These are phyloP conservation scores for Ceyx margarethae DNA, from an alignment of 2,113 vertebrate species.

Conservation along the genomic window DNA sequence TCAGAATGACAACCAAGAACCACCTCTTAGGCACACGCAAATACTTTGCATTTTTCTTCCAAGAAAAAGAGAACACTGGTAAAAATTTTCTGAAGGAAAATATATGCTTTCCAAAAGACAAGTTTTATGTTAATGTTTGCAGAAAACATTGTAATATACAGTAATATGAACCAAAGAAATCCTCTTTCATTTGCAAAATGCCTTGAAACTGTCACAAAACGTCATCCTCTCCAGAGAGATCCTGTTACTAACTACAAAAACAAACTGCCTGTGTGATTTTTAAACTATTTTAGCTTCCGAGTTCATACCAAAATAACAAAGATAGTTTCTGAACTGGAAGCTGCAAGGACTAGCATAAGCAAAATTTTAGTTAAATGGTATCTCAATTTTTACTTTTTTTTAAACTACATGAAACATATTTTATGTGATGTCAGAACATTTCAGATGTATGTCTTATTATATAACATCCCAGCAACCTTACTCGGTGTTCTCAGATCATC, in stretches of 20 bases:
- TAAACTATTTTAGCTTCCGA: background rate
- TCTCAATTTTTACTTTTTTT: background rate
- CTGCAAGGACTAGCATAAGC: background rate
- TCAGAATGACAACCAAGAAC: background rate
- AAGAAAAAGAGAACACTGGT: background rate
- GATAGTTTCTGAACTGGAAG: background rate
- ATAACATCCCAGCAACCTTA: background rate
- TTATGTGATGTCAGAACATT: background rate
- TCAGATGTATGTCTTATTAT: background rate
- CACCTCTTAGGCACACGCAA: background rate
- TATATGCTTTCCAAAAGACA: background rate
- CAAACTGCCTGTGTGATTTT: background rate
- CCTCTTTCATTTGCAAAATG: constrained; percentile 14
- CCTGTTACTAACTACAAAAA: background rate
- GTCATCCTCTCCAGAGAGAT: constrained; percentile 24
- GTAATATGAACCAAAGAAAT: background rate
- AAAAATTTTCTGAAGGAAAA: background rate
- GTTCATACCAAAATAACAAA: background rate
- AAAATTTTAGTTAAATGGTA: background rate
- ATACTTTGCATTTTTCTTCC: background rate
- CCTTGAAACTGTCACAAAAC: background rate
- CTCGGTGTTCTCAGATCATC: background rate
- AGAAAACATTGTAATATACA: background rate
- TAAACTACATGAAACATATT: background rate
- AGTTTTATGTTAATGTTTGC: background rate